phyloP scores from a whole-genome alignment of 2,113 vertebrate genomes.

The Xenopus borealis region DNA sequence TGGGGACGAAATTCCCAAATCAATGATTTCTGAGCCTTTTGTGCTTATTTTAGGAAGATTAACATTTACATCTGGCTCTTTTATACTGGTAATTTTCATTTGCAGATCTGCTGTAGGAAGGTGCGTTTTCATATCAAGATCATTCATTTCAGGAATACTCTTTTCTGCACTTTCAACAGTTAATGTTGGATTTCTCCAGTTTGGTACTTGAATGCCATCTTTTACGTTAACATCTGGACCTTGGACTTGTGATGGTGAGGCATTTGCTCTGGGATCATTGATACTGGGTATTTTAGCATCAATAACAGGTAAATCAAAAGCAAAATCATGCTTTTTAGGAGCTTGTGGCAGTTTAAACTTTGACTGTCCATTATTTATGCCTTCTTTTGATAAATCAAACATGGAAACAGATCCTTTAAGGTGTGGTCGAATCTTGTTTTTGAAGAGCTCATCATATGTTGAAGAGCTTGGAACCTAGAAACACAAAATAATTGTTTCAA shows the following conservation, averaged over 20 bases:
- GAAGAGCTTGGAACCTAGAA: constrained; percentile 12
- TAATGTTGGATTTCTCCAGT: not conserved
- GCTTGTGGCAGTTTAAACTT: too few species aligned
- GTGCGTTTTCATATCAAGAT: constrained; percentile 9
- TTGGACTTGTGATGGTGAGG: not conserved
- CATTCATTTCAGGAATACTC: not conserved
- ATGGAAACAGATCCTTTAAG: constrained; percentile 23
- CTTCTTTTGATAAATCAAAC: constrained; percentile 4
- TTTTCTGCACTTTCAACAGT: not conserved
- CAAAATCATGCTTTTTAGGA: not conserved
- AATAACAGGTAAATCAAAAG: too few species aligned
- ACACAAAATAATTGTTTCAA: not conserved
- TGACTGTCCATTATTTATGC: too few species aligned
- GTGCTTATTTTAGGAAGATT: too few species aligned
- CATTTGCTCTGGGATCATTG: not conserved
- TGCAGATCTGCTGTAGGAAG: not conserved
- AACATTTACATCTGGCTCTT: not conserved
- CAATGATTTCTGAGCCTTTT: too few species aligned
- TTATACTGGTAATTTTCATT: not conserved
- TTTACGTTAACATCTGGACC: constrained; percentile 10
- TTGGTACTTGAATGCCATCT: not conserved
- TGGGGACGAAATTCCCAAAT: too few species aligned
- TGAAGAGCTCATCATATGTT: constrained; percentile 38
- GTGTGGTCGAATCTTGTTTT: constrained; percentile 30
- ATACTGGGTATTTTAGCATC: not conserved